Evolutionary conservation across 2,797 vertebrate genomes (phyloP).

Genomic region (Apodemus agrarius): DNA sequence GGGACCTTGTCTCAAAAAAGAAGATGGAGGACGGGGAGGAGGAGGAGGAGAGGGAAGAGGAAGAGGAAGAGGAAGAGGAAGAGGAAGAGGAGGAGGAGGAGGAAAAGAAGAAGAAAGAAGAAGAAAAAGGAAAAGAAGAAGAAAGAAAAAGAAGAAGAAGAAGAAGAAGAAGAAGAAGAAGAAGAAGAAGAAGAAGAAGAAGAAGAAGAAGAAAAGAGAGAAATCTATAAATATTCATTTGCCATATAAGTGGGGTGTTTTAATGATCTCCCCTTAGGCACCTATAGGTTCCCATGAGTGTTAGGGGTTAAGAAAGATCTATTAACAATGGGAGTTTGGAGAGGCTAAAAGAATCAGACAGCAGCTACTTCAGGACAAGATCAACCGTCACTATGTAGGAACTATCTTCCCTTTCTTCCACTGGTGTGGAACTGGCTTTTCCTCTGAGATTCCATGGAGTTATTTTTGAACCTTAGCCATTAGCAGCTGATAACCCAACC

Average conservation of each 20-base stretch:
- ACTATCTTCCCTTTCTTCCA: not conserved
- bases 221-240: constrained; percentile 18
- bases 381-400: not conserved
- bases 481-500: not conserved
- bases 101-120: too few species aligned
- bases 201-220: not conserved
- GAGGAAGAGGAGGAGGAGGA: too few species aligned
- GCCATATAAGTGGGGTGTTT: constrained; percentile 19
- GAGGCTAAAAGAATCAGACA: not conserved
- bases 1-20: not conserved
- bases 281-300: not conserved
- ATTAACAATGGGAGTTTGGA: not conserved
- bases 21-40: too few species aligned
- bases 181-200: not conserved
- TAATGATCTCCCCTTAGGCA: not conserved
- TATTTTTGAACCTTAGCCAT: constrained; percentile 25
- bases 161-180: too few species aligned
- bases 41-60: fast-evolving
- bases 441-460: not conserved
- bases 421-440: not conserved
- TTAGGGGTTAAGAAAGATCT: not conserved
- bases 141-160: too few species aligned
- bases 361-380: not conserved
- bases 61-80: too few species aligned
- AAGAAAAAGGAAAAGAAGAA: too few species aligned